Percentiles rank a stretch among this genome's conserved stretches.
phyloP scores from a whole-genome alignment of 2,888 invertebrate species.

The Leptinotarsa juncta region DNA sequence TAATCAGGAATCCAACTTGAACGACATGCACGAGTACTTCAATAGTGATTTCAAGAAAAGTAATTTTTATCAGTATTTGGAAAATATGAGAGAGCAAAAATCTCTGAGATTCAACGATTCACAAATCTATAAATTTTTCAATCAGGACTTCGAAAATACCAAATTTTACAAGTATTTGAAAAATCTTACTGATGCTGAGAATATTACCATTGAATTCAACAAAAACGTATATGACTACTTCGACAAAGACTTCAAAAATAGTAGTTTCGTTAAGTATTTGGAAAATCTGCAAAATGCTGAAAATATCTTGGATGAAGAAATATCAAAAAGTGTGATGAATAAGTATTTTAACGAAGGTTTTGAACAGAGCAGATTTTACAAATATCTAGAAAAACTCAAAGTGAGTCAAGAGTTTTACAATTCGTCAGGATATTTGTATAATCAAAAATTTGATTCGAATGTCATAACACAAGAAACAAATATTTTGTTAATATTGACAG shows the following conservation, averaged over 20 bases:
- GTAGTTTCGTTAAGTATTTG: constrained; percentile 27
- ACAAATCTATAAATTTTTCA: constrained; percentile 26
- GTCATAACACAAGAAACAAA: background rate
- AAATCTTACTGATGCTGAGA: constrained; percentile 12
- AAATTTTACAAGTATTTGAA: constrained; percentile 30
- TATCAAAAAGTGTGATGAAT: constrained; percentile 26
- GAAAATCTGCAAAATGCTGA: constrained; percentile 25
- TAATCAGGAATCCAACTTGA: constrained; percentile 10
- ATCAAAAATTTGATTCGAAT: background rate
- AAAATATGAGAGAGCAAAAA: constrained; percentile 23
- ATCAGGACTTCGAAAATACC: constrained; percentile 25
- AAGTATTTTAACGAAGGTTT: constrained; percentile 33
- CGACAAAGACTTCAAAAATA: constrained; percentile 27
- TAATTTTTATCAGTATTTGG: constrained; percentile 37
- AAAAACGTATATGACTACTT: constrained; percentile 23
- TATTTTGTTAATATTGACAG: background rate
- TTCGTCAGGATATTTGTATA: background rate
- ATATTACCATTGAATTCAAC: background rate
- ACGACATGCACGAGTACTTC: constrained; percentile 33
- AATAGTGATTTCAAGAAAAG: constrained; percentile 32
- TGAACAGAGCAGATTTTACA: constrained; percentile 31
- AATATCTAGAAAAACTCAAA: constrained; percentile 26
- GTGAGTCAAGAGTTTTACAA: background rate
- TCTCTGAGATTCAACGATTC: constrained; percentile 21
- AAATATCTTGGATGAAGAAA: constrained; percentile 10